Evolutionary conservation across 2,888 invertebrate genomes (phyloP), one percentile per base, ranked within the genome.

Genomic region (Drosophila buzzatii): DNA sequence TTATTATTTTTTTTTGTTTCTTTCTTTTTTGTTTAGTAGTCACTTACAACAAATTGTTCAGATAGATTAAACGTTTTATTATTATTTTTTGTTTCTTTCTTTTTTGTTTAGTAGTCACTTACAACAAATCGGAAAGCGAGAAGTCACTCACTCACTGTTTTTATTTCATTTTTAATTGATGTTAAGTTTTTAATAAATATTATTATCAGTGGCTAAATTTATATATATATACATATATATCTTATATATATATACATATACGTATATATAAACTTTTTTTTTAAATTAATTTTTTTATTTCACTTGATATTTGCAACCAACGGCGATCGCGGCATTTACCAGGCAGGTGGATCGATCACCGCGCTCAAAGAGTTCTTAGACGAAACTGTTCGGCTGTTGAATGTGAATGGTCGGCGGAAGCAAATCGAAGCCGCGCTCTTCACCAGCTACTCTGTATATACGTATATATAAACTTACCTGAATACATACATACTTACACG

Each of bases 341-440:
- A 57, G 68, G 63, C 67, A 82, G 85, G 76, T 79, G 75, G 79
- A 78, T 84, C 81, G 41, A 76, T 35, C 75, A 89, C 92, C 91
- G 91, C 79, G 91, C 86, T 84, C 85, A 85, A 82, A 91, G 91
- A 92, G 91, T 91, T 92, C 91, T 92, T 91, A 87, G 91, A 76
- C 85, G 79, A 91, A 91, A 92, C 92, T 92, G 90, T 86, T 81
- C 81, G 63, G 68, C 68, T 70, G 76, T 79, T 72, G 76, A 82
- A 84, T 65, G 60, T 69, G 68, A 76, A 81, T 84, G 72, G 74
- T 73, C 76, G 73, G 63, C 84, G 79, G 76, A 86, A 83, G 74
- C 79, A 42, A 60, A 58, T 68, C 58, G 51, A 73, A 77, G 65
- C 64, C 70, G 64, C 82, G 73, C 85, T 70, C 23, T 53, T 35